Evolutionary conservation across 2,888 invertebrate species (phyloP).

Genomic region (Drosophila vallismaia): DNA sequence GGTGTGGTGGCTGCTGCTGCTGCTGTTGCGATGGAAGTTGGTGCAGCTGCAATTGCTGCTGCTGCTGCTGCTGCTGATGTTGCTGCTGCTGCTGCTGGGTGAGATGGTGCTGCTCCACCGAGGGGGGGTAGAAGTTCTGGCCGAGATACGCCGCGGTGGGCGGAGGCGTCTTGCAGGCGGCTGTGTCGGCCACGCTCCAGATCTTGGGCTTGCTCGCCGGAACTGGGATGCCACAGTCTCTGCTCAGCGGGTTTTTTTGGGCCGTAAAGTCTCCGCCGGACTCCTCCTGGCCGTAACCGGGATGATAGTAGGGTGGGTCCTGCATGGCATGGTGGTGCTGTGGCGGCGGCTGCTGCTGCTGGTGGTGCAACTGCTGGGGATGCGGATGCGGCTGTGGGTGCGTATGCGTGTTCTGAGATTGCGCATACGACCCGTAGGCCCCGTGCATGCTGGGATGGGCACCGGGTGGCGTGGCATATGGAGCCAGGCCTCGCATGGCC

Average conservation of each 20-base stretch:
- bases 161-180: constrained; percentile 90
- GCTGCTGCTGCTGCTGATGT: constrained; percentile 37
- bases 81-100: constrained; percentile 44
- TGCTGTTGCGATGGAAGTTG: constrained; percentile 59
- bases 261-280: constrained; percentile 84
- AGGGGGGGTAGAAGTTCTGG: constrained; percentile 81
- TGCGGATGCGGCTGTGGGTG: constrained; percentile 84
- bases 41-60: constrained; percentile 33
- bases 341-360: constrained; percentile 71
- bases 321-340: constrained; percentile 82
- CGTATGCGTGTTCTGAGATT: constrained; percentile 85
- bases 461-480: constrained; percentile 60
- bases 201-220: constrained; percentile 96
- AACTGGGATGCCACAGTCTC: constrained; percentile 93
- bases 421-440: constrained; percentile 69
- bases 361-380: constrained; percentile 83
- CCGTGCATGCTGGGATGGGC: constrained; percentile 59
- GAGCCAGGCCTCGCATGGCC: constrained; percentile 64
- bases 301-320: constrained; percentile 62
- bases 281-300: constrained; percentile 83
- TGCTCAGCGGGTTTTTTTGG: constrained; percentile 86
- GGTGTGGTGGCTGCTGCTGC: constrained; percentile 66
- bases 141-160: constrained; percentile 72
- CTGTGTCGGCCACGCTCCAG: constrained; percentile 96
- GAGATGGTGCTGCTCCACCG: constrained; percentile 57